These are phyloP conservation scores for Poeciliopsis prolifica DNA, from an alignment of 2,113 vertebrate species.

Conservation along the genomic window DNA sequence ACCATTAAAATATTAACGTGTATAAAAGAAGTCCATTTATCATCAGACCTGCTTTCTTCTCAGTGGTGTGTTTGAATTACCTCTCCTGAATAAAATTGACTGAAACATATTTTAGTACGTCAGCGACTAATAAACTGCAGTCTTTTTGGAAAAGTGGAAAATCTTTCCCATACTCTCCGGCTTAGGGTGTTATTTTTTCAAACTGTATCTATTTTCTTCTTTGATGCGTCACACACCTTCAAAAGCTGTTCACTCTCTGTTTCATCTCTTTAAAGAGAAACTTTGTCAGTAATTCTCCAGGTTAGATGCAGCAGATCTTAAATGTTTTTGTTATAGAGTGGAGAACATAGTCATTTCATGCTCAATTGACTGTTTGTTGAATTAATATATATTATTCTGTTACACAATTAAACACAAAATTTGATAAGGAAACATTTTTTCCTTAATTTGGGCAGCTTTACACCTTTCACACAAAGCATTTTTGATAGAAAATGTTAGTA, in stretches of 20 bases:
- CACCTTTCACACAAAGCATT: too few species aligned
- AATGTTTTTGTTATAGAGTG: too few species aligned
- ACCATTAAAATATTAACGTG: neutral
- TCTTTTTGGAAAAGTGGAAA: neutral
- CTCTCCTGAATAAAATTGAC: neutral
- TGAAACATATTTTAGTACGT: conserved; percentile 1
- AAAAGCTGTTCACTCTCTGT: neutral
- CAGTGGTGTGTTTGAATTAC: neutral
- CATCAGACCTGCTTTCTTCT: too few species aligned
- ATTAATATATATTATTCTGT: too few species aligned
- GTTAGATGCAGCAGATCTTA: too few species aligned
- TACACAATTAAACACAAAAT: too few species aligned
- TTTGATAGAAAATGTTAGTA: too few species aligned
- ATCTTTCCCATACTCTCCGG: neutral
- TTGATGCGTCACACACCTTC: neutral
- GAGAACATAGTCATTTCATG: too few species aligned
- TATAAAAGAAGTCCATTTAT: too few species aligned
- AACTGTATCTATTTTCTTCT: conserved; percentile 6
- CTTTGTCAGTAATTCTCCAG: neutral
- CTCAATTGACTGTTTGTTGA: too few species aligned
- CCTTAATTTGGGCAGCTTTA: too few species aligned
- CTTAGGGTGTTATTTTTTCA: conserved; percentile 1
- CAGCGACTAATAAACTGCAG: neutral
- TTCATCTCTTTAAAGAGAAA: neutral
- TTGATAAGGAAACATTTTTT: too few species aligned